Evolutionary conservation across 2,797 vertebrate genomes (phyloP), one percentile per base, ranked within the genome.

Genomic region (Buceros bicornis): DNA sequence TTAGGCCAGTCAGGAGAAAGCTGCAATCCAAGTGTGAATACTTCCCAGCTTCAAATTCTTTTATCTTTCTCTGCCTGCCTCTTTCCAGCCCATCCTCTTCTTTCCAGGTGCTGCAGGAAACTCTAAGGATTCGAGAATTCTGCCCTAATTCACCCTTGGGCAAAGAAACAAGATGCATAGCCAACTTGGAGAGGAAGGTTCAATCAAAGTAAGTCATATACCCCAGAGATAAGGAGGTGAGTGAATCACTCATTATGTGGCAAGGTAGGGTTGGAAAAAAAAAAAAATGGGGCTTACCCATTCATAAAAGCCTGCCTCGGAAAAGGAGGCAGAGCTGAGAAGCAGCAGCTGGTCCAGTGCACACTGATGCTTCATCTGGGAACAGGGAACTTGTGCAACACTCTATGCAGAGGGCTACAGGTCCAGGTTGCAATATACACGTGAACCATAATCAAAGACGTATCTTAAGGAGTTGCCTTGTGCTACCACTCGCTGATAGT

Each of bases 1-100:
- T 93, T 61, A 95, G 84, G 95, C 93, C 89, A 94, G 74, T 42
- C 81, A 93, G 78, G 33, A 94, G 92, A 89, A 92, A 94, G 58
- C 45, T 95, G 93, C 74, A 40, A 94, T 96, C 95, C 92, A 89
- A 77, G 53, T 90, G 20, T 3, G 4, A 89, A 57, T 54, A 53
- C 74, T 74, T 96, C 71, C 90, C 2, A 1, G 72, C 87, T 73
- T 84, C 87, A 78, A 91, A 92, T 93, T 93, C 90, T 96, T 96
- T 96, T 78, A 94, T 93, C 93, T 95, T 92, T 85, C 71, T 77
- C 71, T 87, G 84, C 56, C 56, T 95, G 78, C 71, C 71, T 91
- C 71, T 82, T 95, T 91, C 81, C 94, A 90, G 81, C 87, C 90
- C 80, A 72, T 88, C 61, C 79, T 96, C 78, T 94, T 92, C 78